phyloP scores from a whole-genome alignment of 2,888 invertebrate species.

The Microctonus hyperodae region DNA sequence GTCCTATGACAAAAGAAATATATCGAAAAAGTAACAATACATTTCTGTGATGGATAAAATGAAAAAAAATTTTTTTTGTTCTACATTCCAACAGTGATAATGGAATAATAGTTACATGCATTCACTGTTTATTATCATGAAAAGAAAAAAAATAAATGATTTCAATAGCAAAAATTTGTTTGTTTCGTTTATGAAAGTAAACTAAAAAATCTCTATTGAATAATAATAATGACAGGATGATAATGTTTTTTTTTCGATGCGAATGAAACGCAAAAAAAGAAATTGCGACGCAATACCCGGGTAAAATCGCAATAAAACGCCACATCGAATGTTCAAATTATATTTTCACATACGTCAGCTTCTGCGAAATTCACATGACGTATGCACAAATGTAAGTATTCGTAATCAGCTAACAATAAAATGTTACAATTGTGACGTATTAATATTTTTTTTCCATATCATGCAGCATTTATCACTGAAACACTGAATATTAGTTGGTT shows the following conservation, averaged over 20 bases:
- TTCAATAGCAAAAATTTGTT: neutral
- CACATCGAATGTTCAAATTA: neutral
- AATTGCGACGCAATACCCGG: slow-evolving; percentile 24
- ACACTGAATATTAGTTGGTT: neutral
- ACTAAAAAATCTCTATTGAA: neutral
- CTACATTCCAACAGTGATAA: neutral
- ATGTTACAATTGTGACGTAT: neutral
- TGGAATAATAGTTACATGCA: neutral
- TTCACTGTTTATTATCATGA: neutral
- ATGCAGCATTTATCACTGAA: slow-evolving; percentile 14
- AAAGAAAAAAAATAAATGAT: neutral
- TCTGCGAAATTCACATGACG: slow-evolving; percentile 28
- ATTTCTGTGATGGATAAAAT: neutral
- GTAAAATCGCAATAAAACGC: slow-evolving; percentile 18
- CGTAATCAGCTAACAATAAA: slow-evolving; percentile 10
- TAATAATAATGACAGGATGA: neutral
- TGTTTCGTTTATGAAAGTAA: neutral
- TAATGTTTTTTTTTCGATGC: neutral
- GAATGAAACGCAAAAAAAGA: neutral
- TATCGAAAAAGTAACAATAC: neutral
- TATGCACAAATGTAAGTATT: slow-evolving; percentile 27
- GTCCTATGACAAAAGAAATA: neutral
- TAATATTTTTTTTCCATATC: neutral
- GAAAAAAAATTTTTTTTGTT: neutral
- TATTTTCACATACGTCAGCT: slow-evolving; percentile 22